Evolutionary conservation across 2,888 invertebrate species (phyloP).

Genomic region (Dynastes maya): DNA sequence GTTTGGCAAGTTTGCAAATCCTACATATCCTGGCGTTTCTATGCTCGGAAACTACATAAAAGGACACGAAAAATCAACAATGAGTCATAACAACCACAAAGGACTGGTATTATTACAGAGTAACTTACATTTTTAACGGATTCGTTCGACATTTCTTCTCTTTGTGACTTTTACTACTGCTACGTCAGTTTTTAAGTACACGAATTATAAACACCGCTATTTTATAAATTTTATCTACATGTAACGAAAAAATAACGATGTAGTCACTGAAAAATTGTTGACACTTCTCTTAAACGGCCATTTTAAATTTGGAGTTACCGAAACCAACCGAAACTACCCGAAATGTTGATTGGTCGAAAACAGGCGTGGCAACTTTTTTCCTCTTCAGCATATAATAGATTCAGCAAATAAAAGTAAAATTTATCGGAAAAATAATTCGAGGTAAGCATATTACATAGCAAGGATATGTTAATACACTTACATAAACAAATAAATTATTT

Average conservation of each 20-base stretch:
- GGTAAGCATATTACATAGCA: too few relatives aligned
- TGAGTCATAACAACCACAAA: constrained; percentile 43
- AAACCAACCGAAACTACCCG: background rate
- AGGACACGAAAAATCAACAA: constrained; percentile 32
- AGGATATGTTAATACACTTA: too few relatives aligned
- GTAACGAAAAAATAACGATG: background rate
- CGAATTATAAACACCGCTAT: background rate
- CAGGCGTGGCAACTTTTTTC: constrained; percentile 47
- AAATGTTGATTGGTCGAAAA: constrained; percentile 39
- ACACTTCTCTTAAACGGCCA: constrained; percentile 44
- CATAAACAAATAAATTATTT: too few relatives aligned
- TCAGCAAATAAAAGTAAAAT: too few relatives aligned
- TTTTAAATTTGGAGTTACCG: constrained; percentile 45
- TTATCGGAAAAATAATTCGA: too few relatives aligned
- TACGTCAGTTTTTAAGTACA: constrained; percentile 31
- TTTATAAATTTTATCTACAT: constrained; percentile 6
- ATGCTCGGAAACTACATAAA: constrained; percentile 82
- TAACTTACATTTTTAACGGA: constrained; percentile 74
- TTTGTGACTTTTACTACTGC: constrained; percentile 9
- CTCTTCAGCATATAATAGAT: background rate
- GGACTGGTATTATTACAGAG: constrained; percentile 11
- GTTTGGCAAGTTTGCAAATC: constrained; percentile 96
- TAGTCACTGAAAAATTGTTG: constrained; percentile 19
- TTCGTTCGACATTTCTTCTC: constrained; percentile 73
- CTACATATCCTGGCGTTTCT: constrained; percentile 92